These are phyloP conservation scores for Cheilosia vulpina DNA, from an alignment of 2,888 invertebrate genomes.

Conservation along the genomic window DNA sequence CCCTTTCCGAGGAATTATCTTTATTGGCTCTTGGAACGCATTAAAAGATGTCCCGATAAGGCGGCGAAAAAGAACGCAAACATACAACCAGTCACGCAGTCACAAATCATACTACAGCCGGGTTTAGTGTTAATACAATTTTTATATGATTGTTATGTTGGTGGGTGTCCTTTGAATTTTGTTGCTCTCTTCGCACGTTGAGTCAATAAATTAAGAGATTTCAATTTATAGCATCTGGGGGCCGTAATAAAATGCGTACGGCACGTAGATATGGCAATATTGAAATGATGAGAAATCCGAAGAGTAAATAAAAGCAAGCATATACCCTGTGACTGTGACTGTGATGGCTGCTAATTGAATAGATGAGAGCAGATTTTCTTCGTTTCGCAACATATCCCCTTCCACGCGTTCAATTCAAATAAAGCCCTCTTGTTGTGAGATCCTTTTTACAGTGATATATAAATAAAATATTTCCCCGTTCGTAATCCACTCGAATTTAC, in stretches of 20 bases:
- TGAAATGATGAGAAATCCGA: background rate
- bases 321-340: no score
- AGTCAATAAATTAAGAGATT: constrained; percentile 19
- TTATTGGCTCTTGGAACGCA: constrained; percentile 20
- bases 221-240: constrained; percentile 1
- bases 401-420: background rate
- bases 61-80: background rate
- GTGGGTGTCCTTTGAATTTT: constrained; percentile 2
- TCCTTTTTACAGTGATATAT: background rate
- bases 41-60: constrained; percentile 16
- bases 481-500: constrained; percentile 3
- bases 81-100: background rate
- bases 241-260: background rate
- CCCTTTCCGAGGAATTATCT: constrained; percentile 14
- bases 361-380: background rate
- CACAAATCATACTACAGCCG: constrained; percentile 5
- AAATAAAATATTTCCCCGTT: background rate
- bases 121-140: constrained; percentile 19
- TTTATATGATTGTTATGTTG: constrained; percentile 13
- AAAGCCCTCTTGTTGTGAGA: background rate
- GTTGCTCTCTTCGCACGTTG: background rate
- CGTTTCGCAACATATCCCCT: background rate
- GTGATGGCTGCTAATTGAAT: background rate
- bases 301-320: background rate
- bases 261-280: background rate